A percentile compares a stretch with the other conserved stretches of the same genome.
Conservation (phyloP, 2,888 invertebrate species). For the Neoitamus cyanurus region DNA sequence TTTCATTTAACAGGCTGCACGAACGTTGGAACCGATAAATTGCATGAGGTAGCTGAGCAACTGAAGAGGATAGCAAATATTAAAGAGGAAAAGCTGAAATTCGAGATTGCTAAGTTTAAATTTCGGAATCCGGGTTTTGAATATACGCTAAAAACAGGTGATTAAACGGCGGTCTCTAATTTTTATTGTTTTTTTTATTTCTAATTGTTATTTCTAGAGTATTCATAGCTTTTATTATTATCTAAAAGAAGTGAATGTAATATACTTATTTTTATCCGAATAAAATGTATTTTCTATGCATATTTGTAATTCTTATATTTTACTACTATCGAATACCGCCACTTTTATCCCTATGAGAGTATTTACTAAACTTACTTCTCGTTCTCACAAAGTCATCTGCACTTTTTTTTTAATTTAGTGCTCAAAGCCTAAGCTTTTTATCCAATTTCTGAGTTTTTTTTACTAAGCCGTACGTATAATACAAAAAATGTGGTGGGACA, state of each 20-base stretch:
- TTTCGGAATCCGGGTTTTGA: constrained; percentile 65
- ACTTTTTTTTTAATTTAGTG: no score
- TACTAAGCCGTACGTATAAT: no score
- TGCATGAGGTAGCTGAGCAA: constrained; percentile 56
- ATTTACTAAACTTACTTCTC: no score
- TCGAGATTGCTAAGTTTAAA: constrained; percentile 65
- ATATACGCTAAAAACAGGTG: constrained; percentile 58
- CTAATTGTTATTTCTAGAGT: not conserved
- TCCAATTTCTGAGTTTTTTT: no score
- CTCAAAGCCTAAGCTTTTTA: no score
- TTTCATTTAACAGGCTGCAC: not conserved
- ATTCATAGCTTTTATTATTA: no score
- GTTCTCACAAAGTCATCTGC: no score
- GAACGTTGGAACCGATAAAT: not conserved
- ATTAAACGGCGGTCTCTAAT: not conserved
- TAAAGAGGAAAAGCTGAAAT: constrained; percentile 63
- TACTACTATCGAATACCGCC: no score
- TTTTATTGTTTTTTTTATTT: no score
- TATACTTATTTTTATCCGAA: not conserved
- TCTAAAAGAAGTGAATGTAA: not conserved
- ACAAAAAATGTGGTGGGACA: no score
- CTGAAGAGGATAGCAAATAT: constrained; percentile 64
- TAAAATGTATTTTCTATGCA: not conserved
- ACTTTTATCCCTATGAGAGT: no score
- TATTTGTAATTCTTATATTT: no score